Percentiles rank a stretch among this genome's conserved stretches.
These are phyloP conservation scores for Micronycteris hirsuta DNA, from an alignment of 2,113 vertebrate genomes.

Conservation along the genomic window DNA sequence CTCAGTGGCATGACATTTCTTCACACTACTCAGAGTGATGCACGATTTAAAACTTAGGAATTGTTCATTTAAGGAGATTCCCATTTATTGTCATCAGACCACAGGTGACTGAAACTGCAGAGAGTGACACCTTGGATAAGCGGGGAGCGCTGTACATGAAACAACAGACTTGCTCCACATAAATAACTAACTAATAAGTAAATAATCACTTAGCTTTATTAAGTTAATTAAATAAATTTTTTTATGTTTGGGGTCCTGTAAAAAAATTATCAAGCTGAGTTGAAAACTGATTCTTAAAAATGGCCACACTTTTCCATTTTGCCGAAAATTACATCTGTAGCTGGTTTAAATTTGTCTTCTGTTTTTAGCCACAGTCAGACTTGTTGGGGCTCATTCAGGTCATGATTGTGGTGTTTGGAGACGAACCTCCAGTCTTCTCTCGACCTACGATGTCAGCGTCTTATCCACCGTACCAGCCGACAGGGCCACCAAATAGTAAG, in stretches of 20 bases:
- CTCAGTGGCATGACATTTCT: background rate
- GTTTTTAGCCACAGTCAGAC: conserved; percentile 93
- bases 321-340: background rate
- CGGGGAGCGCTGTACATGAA: background rate
- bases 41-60: background rate
- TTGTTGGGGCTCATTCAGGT: conserved; percentile 96
- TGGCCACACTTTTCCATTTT: background rate
- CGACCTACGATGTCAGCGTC: conserved; percentile 90
- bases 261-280: background rate
- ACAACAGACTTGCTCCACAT: background rate
- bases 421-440: conserved; percentile 98
- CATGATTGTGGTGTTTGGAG: conserved; percentile 98
- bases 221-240: background rate
- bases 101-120: background rate
- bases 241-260: background rate
- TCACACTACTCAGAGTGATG: too few species aligned
- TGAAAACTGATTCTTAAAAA: background rate
- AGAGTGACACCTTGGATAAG: background rate
- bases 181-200: conserved; percentile 15
- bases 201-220: conserved; percentile 23
- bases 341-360: conserved; percentile 41
- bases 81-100: background rate
- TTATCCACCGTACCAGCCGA: conserved; percentile 92
- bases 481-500: conserved; percentile 96
- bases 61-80: background rate